Evolutionary conservation across 2,888 invertebrate genomes (phyloP), one percentile per base, ranked within the genome.

Genomic region (Lasioglossum villosulum): DNA sequence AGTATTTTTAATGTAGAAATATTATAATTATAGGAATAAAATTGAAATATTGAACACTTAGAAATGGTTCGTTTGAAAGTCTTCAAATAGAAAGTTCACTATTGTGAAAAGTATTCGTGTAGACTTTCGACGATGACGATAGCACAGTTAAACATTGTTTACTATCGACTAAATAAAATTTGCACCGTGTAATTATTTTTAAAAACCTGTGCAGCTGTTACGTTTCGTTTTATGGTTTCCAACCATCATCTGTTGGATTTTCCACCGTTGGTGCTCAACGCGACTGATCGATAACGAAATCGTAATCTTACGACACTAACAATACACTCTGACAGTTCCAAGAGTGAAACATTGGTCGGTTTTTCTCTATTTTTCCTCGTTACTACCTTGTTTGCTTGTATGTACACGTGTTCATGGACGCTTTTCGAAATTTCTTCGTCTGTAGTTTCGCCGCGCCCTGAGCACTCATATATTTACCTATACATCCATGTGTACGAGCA

Each of bases 291-390:
- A 68, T 77, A 85, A 80, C 75, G 83, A 72, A 88, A 75, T 84
- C 84, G 75, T 83, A 79, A 78, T 72, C 86, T 82, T 88, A 82
- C 66, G 63, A 70, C 72, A 77, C 73, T 75, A 79, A 86, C 48
- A 66, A 87, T 86, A 88, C 83, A 77, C 86, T 77, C 86, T 52
- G 74, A 84, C 68, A 90, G 88, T 90, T 89, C 91, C 87, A 84
- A 86, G 88, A 89, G 76, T 89, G 82, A 88, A 90, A 90, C 83
- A 92, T 92, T 93, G 93, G 92, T 92, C 93, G 89, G 87, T 90
- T 90, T 84, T 68, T 82, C 73, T 82, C 75, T 83, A 88, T 72
- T 88, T 82, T 74, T 77, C 85, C 63, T 80, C 72, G 52, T 75
- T 78, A 81, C 86, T 84, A 63, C 70, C 72, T 79, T 37, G 48